Evolutionary conservation across 2,888 invertebrate genomes (phyloP).

Genomic region (Chymomyza caudatula): DNA sequence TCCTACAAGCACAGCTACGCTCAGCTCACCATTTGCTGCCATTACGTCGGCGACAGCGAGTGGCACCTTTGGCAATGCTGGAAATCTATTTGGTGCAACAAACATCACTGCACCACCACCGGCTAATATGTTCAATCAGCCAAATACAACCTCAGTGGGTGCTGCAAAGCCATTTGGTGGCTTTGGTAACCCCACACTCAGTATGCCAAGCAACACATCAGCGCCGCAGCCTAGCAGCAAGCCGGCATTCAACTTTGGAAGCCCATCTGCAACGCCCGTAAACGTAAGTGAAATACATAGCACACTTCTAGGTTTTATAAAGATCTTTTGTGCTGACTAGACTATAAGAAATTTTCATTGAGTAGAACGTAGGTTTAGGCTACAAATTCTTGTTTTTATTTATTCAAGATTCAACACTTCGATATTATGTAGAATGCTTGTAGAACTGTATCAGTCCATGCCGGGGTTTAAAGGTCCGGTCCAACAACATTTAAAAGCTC

Average conservation of each 20-base stretch:
- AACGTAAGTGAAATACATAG: constrained; percentile 33
- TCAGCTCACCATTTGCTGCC: not conserved
- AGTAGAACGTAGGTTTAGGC: not conserved
- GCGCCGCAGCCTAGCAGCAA: constrained; percentile 27
- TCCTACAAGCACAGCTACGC: not conserved
- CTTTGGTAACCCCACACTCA: constrained; percentile 1
- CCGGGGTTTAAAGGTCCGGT: no score
- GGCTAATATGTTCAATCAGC: constrained; percentile 29
- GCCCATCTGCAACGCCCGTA: constrained; percentile 18
- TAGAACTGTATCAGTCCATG: no score
- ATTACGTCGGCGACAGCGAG: not conserved
- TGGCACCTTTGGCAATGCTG: constrained; percentile 34
- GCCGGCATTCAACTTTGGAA: constrained; percentile 72
- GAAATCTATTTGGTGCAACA: constrained; percentile 25
- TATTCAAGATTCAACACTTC: no score
- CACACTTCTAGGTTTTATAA: not conserved
- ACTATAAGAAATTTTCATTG: no score
- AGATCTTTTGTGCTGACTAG: not conserved
- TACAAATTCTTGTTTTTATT: no score
- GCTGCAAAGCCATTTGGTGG: constrained; percentile 2
- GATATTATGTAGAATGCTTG: no score
- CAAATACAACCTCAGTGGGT: not conserved
- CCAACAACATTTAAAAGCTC: no score
- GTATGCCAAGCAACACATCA: not conserved
- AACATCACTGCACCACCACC: constrained; percentile 8